Evolutionary conservation across 2,113 vertebrate species (phyloP).

Genomic region (Phasianus colchicus): DNA sequence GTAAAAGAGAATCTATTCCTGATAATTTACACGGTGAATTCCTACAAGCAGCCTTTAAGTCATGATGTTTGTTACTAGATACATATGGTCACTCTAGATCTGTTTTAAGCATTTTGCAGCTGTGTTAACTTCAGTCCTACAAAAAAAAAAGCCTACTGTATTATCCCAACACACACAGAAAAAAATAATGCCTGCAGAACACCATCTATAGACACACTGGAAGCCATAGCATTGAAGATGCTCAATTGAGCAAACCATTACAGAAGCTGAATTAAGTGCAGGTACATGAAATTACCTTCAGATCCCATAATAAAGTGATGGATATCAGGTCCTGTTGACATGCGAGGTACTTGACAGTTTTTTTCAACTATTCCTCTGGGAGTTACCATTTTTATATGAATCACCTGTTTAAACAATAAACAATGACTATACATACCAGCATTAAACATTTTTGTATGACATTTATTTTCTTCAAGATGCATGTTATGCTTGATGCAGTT

Average conservation of each 20-base stretch:
- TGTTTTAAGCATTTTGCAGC: neutral
- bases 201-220: neutral
- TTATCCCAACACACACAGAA: neutral
- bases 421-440: neutral
- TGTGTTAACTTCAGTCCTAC: neutral
- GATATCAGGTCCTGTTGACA: constrained; percentile 96
- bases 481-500: neutral
- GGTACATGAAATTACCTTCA: constrained; percentile 80
- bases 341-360: constrained; percentile 94
- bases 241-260: neutral
- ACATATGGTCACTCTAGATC: neutral
- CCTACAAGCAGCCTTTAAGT: neutral
- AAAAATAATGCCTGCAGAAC: neutral
- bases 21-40: neutral
- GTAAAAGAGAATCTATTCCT: neutral
- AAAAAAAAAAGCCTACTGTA: neutral
- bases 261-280: neutral
- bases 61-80: neutral
- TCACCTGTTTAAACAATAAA: constrained; percentile 83
- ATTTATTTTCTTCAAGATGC: neutral
- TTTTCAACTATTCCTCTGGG: constrained; percentile 96
- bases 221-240: neutral
- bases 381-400: constrained; percentile 98
- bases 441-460: neutral
- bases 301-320: constrained; percentile 99